A percentile compares a stretch with the other conserved stretches of the same genome.
phyloP scores from a whole-genome alignment of 2,888 invertebrate genomes.

The Ochropleura leucogaster region DNA sequence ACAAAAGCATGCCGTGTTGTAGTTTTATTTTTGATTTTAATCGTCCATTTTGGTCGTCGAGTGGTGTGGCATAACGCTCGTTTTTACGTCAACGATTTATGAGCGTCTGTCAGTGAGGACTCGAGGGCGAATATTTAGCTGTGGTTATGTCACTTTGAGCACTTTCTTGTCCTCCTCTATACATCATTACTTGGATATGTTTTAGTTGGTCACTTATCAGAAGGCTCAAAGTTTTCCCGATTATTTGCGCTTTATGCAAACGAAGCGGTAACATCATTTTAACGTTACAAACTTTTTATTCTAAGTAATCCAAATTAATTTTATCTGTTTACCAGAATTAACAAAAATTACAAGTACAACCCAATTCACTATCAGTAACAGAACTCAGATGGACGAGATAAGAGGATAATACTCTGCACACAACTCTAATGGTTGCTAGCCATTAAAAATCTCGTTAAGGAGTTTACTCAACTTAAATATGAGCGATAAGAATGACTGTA shows the following conservation, averaged over 20 bases:
- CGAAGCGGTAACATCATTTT: too few relatives aligned
- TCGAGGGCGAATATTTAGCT: slow-evolving; percentile 65
- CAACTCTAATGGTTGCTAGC: slow-evolving; percentile 39
- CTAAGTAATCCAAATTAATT: background rate
- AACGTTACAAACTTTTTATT: background rate
- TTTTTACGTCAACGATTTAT: slow-evolving; percentile 81
- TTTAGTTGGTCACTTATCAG: background rate
- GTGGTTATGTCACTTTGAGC: slow-evolving; percentile 69
- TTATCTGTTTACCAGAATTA: slow-evolving; percentile 21
- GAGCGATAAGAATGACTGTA: slow-evolving; percentile 43
- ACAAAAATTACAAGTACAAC: slow-evolving; percentile 29
- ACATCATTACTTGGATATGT: slow-evolving; percentile 30
- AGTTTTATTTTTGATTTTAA: slow-evolving; percentile 86
- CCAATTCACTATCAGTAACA: slow-evolving; percentile 42
- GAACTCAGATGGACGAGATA: slow-evolving; percentile 49
- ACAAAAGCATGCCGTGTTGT: slow-evolving; percentile 85
- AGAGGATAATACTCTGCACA: slow-evolving; percentile 47
- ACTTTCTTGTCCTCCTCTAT: slow-evolving; percentile 67
- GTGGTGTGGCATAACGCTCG: slow-evolving; percentile 73
- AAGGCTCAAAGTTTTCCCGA: background rate
- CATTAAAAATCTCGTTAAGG: slow-evolving; percentile 55
- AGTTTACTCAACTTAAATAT: slow-evolving; percentile 53
- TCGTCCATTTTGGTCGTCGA: slow-evolving; percentile 82
- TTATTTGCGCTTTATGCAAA: background rate
- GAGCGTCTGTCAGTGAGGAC: slow-evolving; percentile 57